phyloP scores from a whole-genome alignment of 1,140 invertebrate genomes.

The Scaptomyza pallida region DNA sequence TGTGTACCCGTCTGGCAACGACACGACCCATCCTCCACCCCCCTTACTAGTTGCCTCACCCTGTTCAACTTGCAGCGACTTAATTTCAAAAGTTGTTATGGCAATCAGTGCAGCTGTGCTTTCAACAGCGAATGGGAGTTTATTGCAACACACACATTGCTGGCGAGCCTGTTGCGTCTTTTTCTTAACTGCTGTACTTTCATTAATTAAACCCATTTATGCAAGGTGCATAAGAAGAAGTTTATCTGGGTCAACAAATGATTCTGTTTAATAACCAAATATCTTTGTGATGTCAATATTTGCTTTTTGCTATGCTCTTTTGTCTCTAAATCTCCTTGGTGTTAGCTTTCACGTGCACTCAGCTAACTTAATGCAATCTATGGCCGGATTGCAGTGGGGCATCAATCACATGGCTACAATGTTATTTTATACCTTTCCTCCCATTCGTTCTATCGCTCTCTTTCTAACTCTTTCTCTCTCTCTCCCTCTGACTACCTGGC shows the following conservation, averaged over 20 bases:
- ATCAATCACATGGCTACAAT: slow-evolving; percentile 40
- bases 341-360: neutral
- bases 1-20: slow-evolving; percentile 39
- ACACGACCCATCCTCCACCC: neutral
- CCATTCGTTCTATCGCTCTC: neutral
- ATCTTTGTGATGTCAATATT: too few relatives aligned
- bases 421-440: slow-evolving; percentile 19
- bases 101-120: slow-evolving; percentile 70
- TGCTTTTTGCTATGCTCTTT: neutral
- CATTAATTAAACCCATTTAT: slow-evolving; percentile 8
- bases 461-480: neutral
- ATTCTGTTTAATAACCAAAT: too few relatives aligned
- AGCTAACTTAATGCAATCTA: slow-evolving; percentile 27
- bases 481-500: too few relatives aligned
- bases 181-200: neutral
- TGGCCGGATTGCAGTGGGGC: slow-evolving; percentile 1
- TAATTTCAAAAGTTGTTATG: slow-evolving; percentile 80
- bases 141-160: neutral
- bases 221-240: neutral
- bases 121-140: neutral
- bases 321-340: neutral
- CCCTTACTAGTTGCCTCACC: too few relatives aligned
- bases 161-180: slow-evolving; percentile 15
- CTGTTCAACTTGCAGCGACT: slow-evolving; percentile 62
- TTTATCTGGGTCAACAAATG: neutral